A percentile compares a stretch with the other conserved stretches of the same genome.
Conservation (phyloP, 2,797 vertebrate species). For the Menidia menidia region DNA sequence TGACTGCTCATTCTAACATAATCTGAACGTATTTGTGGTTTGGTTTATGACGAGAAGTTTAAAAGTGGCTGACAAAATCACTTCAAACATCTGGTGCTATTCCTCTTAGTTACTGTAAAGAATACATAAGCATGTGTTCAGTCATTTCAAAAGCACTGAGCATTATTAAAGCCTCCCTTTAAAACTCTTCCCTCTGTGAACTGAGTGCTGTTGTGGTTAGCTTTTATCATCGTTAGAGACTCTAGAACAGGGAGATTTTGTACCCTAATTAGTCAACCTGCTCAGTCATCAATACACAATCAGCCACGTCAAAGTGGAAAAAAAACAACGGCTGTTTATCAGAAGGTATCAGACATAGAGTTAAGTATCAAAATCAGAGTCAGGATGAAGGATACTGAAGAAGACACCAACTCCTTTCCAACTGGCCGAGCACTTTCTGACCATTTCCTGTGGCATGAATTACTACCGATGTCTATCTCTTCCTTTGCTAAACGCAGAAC, state of each 20-base stretch:
- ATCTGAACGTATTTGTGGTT: not conserved
- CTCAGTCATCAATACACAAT: not conserved
- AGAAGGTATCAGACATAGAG: not conserved
- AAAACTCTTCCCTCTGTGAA: not conserved
- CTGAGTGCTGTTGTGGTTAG: not conserved
- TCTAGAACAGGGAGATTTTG: not conserved
- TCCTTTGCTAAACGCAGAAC: constrained; percentile 23
- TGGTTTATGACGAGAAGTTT: not conserved
- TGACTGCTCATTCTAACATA: not conserved
- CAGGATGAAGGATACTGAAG: not conserved
- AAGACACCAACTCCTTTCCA: not conserved
- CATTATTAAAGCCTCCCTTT: too few relatives aligned
- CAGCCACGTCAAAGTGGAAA: not conserved
- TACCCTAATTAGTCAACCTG: not conserved
- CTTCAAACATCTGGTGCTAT: not conserved
- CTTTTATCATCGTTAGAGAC: not conserved
- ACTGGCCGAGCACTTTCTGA: not conserved
- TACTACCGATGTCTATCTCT: constrained; percentile 9
- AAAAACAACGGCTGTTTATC: not conserved
- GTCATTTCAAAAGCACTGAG: not conserved
- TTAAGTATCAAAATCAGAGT: too few relatives aligned
- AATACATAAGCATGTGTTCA: too few relatives aligned
- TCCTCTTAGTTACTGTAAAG: not conserved
- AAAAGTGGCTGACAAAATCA: not conserved
- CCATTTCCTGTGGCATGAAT: constrained; percentile 7